These are phyloP conservation scores for Protodeltote pygarga DNA, from an alignment of 2,888 invertebrate genomes.

Conservation along the genomic window DNA sequence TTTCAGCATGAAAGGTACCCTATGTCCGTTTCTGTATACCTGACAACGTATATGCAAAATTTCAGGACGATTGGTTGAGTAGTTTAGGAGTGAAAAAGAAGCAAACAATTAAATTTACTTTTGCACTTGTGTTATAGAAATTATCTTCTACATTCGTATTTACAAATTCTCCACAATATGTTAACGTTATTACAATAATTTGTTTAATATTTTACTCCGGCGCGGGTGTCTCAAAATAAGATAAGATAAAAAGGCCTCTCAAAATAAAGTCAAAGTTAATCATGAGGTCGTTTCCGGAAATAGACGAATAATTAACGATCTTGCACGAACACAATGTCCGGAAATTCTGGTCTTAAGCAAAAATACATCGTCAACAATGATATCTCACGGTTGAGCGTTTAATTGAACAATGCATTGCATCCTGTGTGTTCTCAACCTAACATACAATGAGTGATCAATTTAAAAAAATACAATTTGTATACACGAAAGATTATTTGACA, in stretches of 20 bases:
- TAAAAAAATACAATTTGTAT: conserved; percentile 18
- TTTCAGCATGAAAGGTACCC: no score
- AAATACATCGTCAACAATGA: conserved; percentile 56
- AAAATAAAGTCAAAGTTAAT: conserved; percentile 22
- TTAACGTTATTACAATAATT: conserved; percentile 3
- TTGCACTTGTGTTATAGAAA: no score
- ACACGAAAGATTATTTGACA: conserved; percentile 7
- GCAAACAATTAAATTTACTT: no score
- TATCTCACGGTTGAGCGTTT: conserved; percentile 58
- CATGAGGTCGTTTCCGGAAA: conserved; percentile 39
- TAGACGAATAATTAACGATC: conserved; percentile 40
- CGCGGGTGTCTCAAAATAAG: conserved; percentile 4
- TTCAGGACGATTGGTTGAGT: no score
- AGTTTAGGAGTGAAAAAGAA: no score
- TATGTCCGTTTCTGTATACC: no score
- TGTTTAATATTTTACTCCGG: not conserved
- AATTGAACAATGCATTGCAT: conserved; percentile 60
- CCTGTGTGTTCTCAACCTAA: conserved; percentile 48
- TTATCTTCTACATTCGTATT: no score
- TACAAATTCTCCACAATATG: no score
- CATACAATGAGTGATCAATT: conserved; percentile 29
- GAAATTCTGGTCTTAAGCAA: conserved; percentile 48
- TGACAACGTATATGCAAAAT: no score
- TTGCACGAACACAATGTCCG: conserved; percentile 52
- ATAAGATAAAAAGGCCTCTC: conserved; percentile 10